Evolutionary conservation across 1,140 invertebrate species (phyloP).

Genomic region (Lepidotrigona ventralis): DNA sequence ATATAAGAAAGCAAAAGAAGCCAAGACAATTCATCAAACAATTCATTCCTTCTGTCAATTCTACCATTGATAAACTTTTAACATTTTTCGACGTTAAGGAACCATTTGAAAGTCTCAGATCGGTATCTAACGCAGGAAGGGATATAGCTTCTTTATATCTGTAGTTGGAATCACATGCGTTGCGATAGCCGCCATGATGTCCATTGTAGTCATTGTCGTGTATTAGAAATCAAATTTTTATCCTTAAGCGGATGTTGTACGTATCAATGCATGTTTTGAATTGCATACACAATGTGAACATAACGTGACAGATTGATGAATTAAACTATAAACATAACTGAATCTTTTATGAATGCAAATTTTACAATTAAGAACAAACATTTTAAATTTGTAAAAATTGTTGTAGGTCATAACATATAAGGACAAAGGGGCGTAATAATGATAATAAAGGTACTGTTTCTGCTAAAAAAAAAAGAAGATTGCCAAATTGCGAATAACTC

Average conservation of each 20-base stretch:
- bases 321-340: slow-evolving; percentile 71
- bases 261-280: no score
- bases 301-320: slow-evolving; percentile 64
- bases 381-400: neutral
- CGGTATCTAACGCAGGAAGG: no score
- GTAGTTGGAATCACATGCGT: no score
- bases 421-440: slow-evolving; percentile 39
- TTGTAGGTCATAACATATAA: slow-evolving; percentile 52
- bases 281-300: no score
- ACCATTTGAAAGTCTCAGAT: slow-evolving; percentile 78
- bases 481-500: slow-evolving; percentile 11
- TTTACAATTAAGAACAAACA: neutral
- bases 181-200: no score
- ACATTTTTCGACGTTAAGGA: slow-evolving; percentile 87
- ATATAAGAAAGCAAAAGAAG: slow-evolving; percentile 87
- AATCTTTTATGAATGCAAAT: slow-evolving; percentile 18
- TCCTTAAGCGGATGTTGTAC: no score
- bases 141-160: no score
- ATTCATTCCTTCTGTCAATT: slow-evolving; percentile 83
- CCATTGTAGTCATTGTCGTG: no score
- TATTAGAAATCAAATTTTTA: no score
- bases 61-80: slow-evolving; percentile 86
- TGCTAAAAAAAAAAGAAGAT: slow-evolving; percentile 60
- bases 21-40: slow-evolving; percentile 92
- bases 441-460: slow-evolving; percentile 20